phyloP scores from a whole-genome alignment of 2,888 invertebrate genomes.

The Schizaphis graminum region DNA sequence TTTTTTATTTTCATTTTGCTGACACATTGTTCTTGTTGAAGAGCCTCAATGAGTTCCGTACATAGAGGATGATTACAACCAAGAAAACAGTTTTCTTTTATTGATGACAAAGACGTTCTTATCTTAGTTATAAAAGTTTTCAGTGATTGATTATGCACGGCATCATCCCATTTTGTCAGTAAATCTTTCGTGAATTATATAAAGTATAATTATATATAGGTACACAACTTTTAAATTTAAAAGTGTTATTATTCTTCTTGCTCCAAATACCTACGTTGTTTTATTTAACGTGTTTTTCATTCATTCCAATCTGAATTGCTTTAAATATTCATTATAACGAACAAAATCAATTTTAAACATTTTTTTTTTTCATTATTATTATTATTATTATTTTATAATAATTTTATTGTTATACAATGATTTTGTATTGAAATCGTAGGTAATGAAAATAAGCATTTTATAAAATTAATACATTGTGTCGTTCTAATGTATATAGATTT shows the following conservation, averaged over 20 bases:
- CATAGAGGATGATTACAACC: slow-evolving; percentile 2
- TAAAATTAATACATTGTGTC: neutral
- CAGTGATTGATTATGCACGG: slow-evolving; percentile 36
- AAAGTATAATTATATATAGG: neutral
- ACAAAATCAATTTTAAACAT: neutral
- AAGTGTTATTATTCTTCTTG: neutral
- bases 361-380: neutral
- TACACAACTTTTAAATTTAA: slow-evolving; percentile 20
- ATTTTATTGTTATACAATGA: neutral
- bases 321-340: neutral
- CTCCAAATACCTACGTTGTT: neutral
- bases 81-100: slow-evolving; percentile 45
- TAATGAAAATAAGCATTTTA: neutral
- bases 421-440: neutral
- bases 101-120: slow-evolving; percentile 56
- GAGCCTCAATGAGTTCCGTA: slow-evolving; percentile 13
- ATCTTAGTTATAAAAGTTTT: slow-evolving; percentile 40
- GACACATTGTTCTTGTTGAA: slow-evolving; percentile 16
- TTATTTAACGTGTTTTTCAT: slow-evolving; percentile 9
- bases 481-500: neutral
- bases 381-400: neutral
- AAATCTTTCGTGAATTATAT: slow-evolving; percentile 25
- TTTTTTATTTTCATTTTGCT: slow-evolving; percentile 35
- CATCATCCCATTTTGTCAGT: slow-evolving; percentile 21
- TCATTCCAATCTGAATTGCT: neutral